A percentile compares a stretch with the other conserved stretches of the same genome.
These are phyloP conservation scores for Thereva unica DNA, from an alignment of 2,888 invertebrate genomes.

Conservation along the genomic window DNA sequence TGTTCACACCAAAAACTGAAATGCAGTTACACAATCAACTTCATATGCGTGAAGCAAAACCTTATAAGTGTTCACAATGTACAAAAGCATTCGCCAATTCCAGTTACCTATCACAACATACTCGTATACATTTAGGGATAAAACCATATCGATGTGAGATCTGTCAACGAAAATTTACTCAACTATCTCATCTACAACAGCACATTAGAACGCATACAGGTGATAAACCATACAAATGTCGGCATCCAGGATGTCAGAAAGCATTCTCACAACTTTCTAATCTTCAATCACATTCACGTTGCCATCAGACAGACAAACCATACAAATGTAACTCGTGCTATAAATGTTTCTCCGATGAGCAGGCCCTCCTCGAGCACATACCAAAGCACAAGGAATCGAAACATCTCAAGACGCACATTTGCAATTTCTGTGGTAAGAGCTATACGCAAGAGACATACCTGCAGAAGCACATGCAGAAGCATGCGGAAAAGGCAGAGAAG, in stretches of 20 bases:
- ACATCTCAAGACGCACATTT: slow-evolving; percentile 98
- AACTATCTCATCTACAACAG: slow-evolving; percentile 98
- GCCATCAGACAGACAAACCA: slow-evolving; percentile 99
- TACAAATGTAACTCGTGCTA: slow-evolving; percentile 99
- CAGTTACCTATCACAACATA: slow-evolving; percentile 98
- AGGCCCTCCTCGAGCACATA: slow-evolving; percentile 96
- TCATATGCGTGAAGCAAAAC: slow-evolving; percentile 99
- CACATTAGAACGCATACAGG: slow-evolving; percentile 99
- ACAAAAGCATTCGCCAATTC: slow-evolving; percentile 99
- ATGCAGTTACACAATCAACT: slow-evolving; percentile 96
- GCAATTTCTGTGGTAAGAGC: slow-evolving; percentile 98
- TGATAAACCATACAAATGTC: slow-evolving; percentile 98
- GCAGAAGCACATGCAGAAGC: slow-evolving; percentile 99
- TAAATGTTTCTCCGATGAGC: slow-evolving; percentile 98
- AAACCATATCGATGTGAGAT: slow-evolving; percentile 99
- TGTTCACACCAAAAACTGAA: slow-evolving; percentile 96
- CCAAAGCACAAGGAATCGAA: slow-evolving; percentile 99
- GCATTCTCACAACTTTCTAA: slow-evolving; percentile 99
- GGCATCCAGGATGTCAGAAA: slow-evolving; percentile 96
- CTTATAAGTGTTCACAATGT: slow-evolving; percentile 99
- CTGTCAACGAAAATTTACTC: slow-evolving; percentile 98
- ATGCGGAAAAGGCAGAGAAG: slow-evolving; percentile 90
- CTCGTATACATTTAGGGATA: slow-evolving; percentile 97
- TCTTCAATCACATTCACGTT: slow-evolving; percentile 98
- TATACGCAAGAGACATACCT: slow-evolving; percentile 99